Evolutionary conservation across 23 tunicate species (phyloP).

Genomic region (Phallusia fumigata): DNA sequence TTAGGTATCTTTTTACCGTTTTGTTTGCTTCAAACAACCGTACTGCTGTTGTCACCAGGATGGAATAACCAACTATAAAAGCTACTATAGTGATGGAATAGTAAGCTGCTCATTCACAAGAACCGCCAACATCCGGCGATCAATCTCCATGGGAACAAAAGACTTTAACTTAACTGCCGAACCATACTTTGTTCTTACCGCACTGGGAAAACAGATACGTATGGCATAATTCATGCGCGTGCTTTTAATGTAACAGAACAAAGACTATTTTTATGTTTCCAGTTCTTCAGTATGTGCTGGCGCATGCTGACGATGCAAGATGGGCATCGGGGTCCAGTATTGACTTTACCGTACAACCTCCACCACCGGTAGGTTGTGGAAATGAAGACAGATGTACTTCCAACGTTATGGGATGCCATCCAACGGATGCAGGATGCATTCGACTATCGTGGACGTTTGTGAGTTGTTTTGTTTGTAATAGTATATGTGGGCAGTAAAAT

Average conservation of each 20-base stretch:
- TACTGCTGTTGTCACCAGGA: no score
- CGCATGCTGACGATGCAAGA: neutral
- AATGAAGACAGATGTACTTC: neutral
- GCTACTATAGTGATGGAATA: neutral
- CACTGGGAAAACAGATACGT: neutral
- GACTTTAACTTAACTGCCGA: neutral
- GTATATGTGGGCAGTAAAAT: neutral
- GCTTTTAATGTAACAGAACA: no score
- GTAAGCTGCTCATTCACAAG: neutral
- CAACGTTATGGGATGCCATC: neutral
- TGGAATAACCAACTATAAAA: no score
- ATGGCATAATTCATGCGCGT: no score
- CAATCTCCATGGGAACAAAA: neutral
- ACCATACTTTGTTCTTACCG: neutral
- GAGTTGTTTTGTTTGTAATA: neutral
- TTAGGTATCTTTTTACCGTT: no score
- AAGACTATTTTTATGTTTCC: no score
- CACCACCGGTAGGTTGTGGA: neutral
- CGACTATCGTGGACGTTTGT: neutral
- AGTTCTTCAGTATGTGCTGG: neutral
- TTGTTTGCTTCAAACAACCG: no score
- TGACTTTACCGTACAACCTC: neutral
- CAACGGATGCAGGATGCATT: neutral
- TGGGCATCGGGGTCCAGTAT: neutral
- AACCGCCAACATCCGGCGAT: neutral